Conservation (phyloP, 1,140 invertebrate species). For the Nephila pilipes region DNA sequence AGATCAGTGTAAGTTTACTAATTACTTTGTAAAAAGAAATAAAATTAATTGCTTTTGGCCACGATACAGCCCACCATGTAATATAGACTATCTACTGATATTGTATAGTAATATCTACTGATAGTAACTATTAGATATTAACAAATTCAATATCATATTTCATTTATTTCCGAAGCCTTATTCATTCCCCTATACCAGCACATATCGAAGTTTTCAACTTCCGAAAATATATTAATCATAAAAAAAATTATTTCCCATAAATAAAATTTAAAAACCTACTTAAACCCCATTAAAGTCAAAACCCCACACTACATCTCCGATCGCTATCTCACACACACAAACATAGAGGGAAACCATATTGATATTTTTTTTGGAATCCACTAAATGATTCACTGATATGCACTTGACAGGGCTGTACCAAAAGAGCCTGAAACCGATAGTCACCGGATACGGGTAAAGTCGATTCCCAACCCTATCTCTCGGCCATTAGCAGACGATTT, state of each 20-base stretch:
- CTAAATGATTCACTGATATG: slow-evolving; percentile 52
- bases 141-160: neutral
- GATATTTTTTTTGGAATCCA: slow-evolving; percentile 20
- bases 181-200: neutral
- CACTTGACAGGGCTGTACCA: neutral
- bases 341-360: slow-evolving; percentile 12
- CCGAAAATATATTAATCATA: neutral
- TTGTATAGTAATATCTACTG: too few species aligned
- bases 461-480: slow-evolving; percentile 59
- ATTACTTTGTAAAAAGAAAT: too few species aligned
- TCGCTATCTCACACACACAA: neutral
- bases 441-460: slow-evolving; percentile 61
- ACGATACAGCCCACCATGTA: too few species aligned
- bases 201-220: neutral
- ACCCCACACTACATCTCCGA: neutral
- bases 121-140: neutral
- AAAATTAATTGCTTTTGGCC: too few species aligned
- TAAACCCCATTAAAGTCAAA: slow-evolving; percentile 4
- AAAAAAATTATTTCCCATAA: neutral
- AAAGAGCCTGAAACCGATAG: slow-evolving; percentile 36
- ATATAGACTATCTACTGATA: too few species aligned
- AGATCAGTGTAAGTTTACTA: too few species aligned
- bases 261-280: slow-evolving; percentile 15
- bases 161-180: neutral
- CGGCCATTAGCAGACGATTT: slow-evolving; percentile 62